Conservation (phyloP, 2,888 invertebrate species). For the Tetropium fuscum region DNA sequence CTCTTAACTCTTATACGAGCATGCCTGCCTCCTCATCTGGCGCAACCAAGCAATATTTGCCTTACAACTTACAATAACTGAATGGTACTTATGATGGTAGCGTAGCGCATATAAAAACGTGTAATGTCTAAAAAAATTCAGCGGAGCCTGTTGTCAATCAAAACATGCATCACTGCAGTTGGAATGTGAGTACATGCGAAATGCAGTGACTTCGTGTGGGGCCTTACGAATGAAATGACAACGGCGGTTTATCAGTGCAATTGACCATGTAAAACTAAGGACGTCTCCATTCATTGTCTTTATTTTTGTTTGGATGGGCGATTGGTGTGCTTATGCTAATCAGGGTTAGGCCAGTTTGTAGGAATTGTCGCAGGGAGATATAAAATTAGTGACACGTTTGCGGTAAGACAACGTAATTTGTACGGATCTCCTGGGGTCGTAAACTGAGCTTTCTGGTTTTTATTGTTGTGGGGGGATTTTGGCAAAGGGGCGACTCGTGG, state of each 20-base stretch:
- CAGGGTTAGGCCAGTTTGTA: slow-evolving; percentile 36
- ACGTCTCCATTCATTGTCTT: slow-evolving; percentile 45
- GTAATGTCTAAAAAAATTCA: too few relatives aligned
- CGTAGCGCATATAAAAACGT: too few relatives aligned
- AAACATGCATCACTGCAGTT: slow-evolving; percentile 12
- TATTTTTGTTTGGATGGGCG: slow-evolving; percentile 32
- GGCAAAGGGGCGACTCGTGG: too few relatives aligned
- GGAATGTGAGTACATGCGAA: slow-evolving; percentile 28
- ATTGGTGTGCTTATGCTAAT: slow-evolving; percentile 41
- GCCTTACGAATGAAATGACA: slow-evolving; percentile 38
- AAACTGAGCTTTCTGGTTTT: too few relatives aligned
- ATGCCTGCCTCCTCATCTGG: too few relatives aligned
- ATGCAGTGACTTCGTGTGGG: slow-evolving; percentile 40
- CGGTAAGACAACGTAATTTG: slow-evolving; percentile 19
- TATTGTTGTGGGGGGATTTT: too few relatives aligned
- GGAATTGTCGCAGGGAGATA: slow-evolving; percentile 39
- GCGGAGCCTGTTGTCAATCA: slow-evolving; percentile 19
- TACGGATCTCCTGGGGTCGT: slow-evolving; percentile 11
- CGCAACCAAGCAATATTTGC: too few relatives aligned
- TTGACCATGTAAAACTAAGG: slow-evolving; percentile 44
- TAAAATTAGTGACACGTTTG: slow-evolving; percentile 40
- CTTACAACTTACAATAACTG: too few relatives aligned
- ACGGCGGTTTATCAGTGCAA: slow-evolving; percentile 45
- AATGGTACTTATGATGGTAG: too few relatives aligned
- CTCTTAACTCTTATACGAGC: too few relatives aligned